phyloP scores from a whole-genome alignment of 2,113 vertebrate species.

The Pyxicephalus adspersus region DNA sequence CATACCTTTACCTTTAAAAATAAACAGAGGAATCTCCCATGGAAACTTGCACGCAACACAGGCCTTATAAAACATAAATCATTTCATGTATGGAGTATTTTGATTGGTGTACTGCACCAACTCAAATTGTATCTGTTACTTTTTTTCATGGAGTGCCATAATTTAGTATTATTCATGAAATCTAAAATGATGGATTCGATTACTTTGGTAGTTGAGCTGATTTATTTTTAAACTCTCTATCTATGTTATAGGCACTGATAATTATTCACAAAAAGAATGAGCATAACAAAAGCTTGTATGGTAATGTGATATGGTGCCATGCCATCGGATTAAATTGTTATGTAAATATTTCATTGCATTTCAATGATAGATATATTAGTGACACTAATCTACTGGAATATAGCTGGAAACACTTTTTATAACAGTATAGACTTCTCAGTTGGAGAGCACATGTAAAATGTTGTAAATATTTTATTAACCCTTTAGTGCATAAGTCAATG shows the following conservation, averaged over 20 bases:
- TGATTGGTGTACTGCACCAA: slow-evolving; percentile 25
- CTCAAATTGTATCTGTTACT: slow-evolving; percentile 26
- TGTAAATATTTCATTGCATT: slow-evolving; percentile 21
- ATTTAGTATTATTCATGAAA: slow-evolving; percentile 7
- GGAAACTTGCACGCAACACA: slow-evolving; percentile 54
- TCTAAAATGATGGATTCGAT: slow-evolving; percentile 27
- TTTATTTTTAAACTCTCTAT: background rate
- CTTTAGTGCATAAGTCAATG: slow-evolving; percentile 91
- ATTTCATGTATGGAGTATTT: slow-evolving; percentile 40
- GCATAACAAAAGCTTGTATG: background rate
- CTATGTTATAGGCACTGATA: background rate
- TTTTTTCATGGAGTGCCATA: slow-evolving; percentile 43
- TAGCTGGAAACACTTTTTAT: slow-evolving; percentile 32
- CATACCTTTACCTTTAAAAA: slow-evolving; percentile 93
- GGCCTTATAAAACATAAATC: slow-evolving; percentile 63
- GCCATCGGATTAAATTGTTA: background rate
- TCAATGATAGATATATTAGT: background rate
- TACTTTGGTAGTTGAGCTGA: background rate
- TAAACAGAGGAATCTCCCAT: slow-evolving; percentile 31
- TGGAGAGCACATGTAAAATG: slow-evolving; percentile 76
- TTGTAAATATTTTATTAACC: slow-evolving; percentile 92
- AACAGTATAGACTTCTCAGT: slow-evolving; percentile 48
- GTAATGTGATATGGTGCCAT: slow-evolving; percentile 14
- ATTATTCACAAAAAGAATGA: slow-evolving; percentile 14
- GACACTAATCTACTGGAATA: background rate